A percentile compares a stretch with the other conserved stretches of the same genome.
These are phyloP conservation scores for Pristionchus fissidentatus DNA, from an alignment of 2,888 invertebrate genomes.

Conservation along the genomic window DNA sequence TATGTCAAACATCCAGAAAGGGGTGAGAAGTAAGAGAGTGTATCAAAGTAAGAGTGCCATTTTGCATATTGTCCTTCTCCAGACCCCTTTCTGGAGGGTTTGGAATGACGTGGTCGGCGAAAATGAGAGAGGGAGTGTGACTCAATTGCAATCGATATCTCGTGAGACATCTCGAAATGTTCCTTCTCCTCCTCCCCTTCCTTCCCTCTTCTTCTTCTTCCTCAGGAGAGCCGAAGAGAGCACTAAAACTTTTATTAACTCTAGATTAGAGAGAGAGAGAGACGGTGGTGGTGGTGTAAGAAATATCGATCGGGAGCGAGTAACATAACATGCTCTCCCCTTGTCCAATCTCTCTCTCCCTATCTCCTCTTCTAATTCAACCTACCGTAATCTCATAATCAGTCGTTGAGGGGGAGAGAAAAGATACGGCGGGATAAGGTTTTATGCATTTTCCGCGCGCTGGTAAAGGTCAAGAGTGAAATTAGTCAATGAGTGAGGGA, in stretches of 20 bases:
- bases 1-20: no score
- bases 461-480: slow-evolving; percentile 27
- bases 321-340: not conserved
- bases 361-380: not conserved
- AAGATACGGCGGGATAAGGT: slow-evolving; percentile 38
- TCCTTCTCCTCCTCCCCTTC: slow-evolving; percentile 7
- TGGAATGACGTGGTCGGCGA: no score
- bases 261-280: slow-evolving; percentile 43
- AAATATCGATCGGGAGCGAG: not conserved
- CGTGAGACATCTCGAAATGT: not conserved
- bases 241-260: slow-evolving; percentile 47
- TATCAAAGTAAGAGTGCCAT: no score
- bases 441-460: not conserved
- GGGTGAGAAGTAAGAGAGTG: no score
- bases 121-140: not conserved
- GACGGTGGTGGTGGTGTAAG: slow-evolving; percentile 24
- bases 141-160: not conserved
- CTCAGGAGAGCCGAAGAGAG: slow-evolving; percentile 15
- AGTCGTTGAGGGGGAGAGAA: not conserved
- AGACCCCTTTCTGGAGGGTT: no score
- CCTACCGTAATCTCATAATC: slow-evolving; percentile 43
- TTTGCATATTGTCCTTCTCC: no score
- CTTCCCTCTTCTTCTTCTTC: slow-evolving; percentile 26
- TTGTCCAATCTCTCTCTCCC: not conserved
- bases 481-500: no score